Percentiles rank a stretch among this genome's conserved stretches.
These are phyloP conservation scores for Drosophila micromelanica DNA, from an alignment of 1,140 invertebrate species.

Conservation along the genomic window DNA sequence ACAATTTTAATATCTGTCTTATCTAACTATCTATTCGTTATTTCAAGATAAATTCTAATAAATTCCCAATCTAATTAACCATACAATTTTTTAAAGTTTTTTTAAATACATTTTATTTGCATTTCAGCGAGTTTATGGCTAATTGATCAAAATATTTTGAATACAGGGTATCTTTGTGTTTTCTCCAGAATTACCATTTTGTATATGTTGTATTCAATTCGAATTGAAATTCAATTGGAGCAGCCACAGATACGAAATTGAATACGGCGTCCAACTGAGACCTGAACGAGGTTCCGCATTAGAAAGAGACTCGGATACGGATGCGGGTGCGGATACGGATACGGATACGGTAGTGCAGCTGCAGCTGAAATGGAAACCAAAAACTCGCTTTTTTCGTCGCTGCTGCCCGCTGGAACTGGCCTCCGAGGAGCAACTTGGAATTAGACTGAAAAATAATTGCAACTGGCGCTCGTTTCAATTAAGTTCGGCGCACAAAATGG, in stretches of 20 bases:
- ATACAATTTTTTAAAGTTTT: too few relatives aligned
- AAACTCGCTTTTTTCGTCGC: background rate
- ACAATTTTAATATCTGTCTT: too few relatives aligned
- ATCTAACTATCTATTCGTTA: too few relatives aligned
- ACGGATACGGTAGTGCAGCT: background rate
- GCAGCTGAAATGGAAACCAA: constrained; percentile 34
- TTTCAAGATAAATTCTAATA: too few relatives aligned
- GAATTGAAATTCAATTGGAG: constrained; percentile 69
- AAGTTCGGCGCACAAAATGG: constrained; percentile 64
- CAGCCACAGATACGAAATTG: constrained; percentile 55
- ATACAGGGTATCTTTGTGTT: background rate
- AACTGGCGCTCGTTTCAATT: constrained; percentile 75
- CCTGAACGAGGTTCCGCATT: constrained; percentile 43
- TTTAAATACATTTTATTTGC: too few relatives aligned
- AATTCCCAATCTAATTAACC: too few relatives aligned
- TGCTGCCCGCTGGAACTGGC: constrained; percentile 1
- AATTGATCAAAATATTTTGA: too few relatives aligned
- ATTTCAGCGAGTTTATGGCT: too few relatives aligned
- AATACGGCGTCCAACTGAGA: constrained; percentile 31
- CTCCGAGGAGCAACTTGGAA: constrained; percentile 55
- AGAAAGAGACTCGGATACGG: constrained; percentile 3
- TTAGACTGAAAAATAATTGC: constrained; percentile 80
- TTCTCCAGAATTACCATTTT: background rate
- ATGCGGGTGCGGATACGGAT: constrained; percentile 4
- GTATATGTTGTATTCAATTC: constrained; percentile 34